Conservation (phyloP, 2,113 vertebrate species). For the Catagonus wagneri region DNA sequence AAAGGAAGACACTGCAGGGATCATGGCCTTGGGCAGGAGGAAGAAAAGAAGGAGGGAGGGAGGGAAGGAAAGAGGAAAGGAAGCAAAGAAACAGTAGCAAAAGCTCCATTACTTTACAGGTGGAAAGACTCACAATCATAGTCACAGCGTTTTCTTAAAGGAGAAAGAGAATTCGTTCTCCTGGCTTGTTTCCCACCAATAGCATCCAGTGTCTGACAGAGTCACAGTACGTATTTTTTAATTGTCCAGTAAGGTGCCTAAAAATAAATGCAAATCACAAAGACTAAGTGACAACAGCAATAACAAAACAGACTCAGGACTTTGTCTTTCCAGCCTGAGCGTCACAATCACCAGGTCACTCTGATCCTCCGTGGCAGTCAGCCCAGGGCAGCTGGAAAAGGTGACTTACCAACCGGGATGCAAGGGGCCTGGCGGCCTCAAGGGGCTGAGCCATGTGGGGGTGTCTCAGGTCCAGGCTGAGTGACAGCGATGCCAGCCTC, state of each 20-base stretch:
- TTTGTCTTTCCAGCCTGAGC: neutral
- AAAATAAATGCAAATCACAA: conserved; percentile 21
- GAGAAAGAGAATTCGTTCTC: neutral
- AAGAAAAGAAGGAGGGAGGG: too few species aligned
- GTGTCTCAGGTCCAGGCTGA: neutral
- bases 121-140: neutral
- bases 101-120: neutral
- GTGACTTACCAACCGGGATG: neutral
- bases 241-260: neutral
- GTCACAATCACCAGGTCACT: neutral
- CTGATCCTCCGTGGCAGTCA: neutral
- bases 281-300: neutral
- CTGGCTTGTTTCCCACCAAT: neutral
- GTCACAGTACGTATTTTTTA: neutral
- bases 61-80: neutral
- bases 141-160: neutral
- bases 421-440: neutral
- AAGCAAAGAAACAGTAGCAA: neutral
- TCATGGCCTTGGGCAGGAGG: too few species aligned
- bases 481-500: neutral
- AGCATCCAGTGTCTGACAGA: neutral
- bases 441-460: neutral
- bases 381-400: neutral
- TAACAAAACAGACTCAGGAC: neutral
- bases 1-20: too few species aligned